Evolutionary conservation across 2,888 invertebrate genomes (phyloP), one percentile per base, ranked within the genome.

Genomic region (Ophion slaviceki): DNA sequence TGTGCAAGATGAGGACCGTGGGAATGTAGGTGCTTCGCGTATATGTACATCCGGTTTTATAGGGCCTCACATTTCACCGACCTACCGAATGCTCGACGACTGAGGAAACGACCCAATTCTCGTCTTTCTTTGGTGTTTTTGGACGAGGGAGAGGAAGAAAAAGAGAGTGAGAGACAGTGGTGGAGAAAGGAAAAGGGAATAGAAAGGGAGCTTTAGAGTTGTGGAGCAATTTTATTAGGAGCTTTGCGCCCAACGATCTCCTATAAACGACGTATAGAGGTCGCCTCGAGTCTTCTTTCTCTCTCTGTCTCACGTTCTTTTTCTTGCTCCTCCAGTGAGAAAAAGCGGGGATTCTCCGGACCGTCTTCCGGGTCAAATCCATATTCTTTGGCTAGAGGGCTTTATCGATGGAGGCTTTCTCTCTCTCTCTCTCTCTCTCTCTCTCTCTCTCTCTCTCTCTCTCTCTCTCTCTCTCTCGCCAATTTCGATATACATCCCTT

Each of bases 201-300:
- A 66, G 67, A 82, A 67, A 82, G 36, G 40, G 76, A 53, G 77
- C 62, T 74, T 74, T 74, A 8, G 70, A 28, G 8, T 83, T 45
- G 79, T 75, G 70, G 64, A 84, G 84, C 75, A 80, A 80, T 84
- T 84, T 84, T 80, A 84, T 84, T 84, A 84, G 71, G 57, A 84
- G 84, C 72, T 84, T 80, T 76, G 76, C 76, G 74, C 59, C 68
- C 67, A 71, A 77, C 64, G 77, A 80, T 84, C 80, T 74, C 36
- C 67, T 57, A 77, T 67, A 84, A 84, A 74, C 84, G 76, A 76
- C 70, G 80, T 76, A 40, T n/a, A n/a, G 76, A 66, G 76, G 64
- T 14, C 45, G 72, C 53, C 20, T 45, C 20, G 68, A 68, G 24
- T 64, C 36, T 64, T 28, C 14, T 11, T 45, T 20, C 61, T 61